phyloP scores from a whole-genome alignment of 1,140 invertebrate genomes.

The Papilio glaucus region DNA sequence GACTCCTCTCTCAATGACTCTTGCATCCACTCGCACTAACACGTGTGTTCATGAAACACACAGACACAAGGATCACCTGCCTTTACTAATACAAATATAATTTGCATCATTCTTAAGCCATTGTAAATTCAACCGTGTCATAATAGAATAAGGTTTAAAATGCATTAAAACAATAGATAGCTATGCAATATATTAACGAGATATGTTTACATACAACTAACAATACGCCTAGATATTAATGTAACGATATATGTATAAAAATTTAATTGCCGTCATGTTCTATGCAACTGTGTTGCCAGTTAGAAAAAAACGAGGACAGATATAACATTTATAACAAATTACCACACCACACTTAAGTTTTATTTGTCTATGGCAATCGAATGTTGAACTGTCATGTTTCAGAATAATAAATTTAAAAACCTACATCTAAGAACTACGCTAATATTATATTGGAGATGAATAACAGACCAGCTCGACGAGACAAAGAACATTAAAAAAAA shows the following conservation, averaged over 20 bases:
- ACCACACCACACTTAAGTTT: background rate
- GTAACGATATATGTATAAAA: background rate
- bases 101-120: background rate
- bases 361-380: background rate
- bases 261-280: background rate
- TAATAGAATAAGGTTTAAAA: constrained; percentile 1
- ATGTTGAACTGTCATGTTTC: constrained; percentile 5
- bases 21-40: too few relatives aligned
- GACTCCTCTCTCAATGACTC: too few relatives aligned
- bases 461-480: background rate
- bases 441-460: background rate
- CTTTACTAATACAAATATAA: too few relatives aligned
- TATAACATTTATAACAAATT: background rate
- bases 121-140: background rate
- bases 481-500: background rate
- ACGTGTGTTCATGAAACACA: too few relatives aligned
- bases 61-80: too few relatives aligned
- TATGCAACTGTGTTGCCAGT: background rate
- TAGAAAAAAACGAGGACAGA: background rate
- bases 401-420: background rate
- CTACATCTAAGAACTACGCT: background rate
- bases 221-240: background rate
- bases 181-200: constrained; percentile 1
- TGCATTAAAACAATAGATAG: background rate
- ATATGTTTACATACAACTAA: background rate